phyloP scores from a whole-genome alignment of 2,888 invertebrate genomes.

The Achlya flavicornis region DNA sequence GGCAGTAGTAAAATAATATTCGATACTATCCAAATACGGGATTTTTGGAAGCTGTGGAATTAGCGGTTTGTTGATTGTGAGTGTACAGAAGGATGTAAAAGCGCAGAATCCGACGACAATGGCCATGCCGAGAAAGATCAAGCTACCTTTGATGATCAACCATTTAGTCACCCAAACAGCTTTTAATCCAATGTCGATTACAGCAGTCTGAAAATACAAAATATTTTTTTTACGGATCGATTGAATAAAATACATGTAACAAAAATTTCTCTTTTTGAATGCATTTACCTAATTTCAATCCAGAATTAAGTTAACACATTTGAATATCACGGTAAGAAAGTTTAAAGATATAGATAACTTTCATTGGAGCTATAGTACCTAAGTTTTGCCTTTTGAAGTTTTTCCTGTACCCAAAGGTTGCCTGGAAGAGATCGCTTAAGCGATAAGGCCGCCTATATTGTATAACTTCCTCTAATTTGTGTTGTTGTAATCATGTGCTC shows the following conservation, averaged over 20 bases:
- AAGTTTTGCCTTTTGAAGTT: too few relatives aligned
- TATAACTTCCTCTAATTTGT: too few relatives aligned
- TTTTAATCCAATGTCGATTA: slow-evolving; percentile 33
- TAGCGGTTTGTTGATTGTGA: slow-evolving; percentile 68
- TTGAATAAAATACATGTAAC: too few relatives aligned
- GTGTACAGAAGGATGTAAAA: slow-evolving; percentile 80
- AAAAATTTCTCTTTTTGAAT: neutral
- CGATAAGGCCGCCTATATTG: too few relatives aligned
- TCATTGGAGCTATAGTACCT: too few relatives aligned
- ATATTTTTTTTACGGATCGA: slow-evolving; percentile 4
- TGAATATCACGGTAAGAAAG: neutral
- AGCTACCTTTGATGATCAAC: slow-evolving; percentile 55
- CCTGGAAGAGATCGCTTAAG: too few relatives aligned
- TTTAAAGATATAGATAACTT: too few relatives aligned
- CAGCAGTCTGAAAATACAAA: slow-evolving; percentile 35
- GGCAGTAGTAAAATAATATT: slow-evolving; percentile 36
- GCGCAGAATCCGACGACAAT: slow-evolving; percentile 81
- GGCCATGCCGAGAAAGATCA: slow-evolving; percentile 49
- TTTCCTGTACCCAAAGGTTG: too few relatives aligned
- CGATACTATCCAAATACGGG: slow-evolving; percentile 52
- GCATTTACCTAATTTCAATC: too few relatives aligned
- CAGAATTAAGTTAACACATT: neutral
- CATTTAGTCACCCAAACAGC: slow-evolving; percentile 54
- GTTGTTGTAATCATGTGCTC: too few relatives aligned
- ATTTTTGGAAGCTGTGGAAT: slow-evolving; percentile 62